Percentiles rank a stretch among this genome's conserved stretches.
These are phyloP conservation scores for Akabosia matsudoensis DNA, from an alignment of 1,140 invertebrate species.

Conservation along the genomic window DNA sequence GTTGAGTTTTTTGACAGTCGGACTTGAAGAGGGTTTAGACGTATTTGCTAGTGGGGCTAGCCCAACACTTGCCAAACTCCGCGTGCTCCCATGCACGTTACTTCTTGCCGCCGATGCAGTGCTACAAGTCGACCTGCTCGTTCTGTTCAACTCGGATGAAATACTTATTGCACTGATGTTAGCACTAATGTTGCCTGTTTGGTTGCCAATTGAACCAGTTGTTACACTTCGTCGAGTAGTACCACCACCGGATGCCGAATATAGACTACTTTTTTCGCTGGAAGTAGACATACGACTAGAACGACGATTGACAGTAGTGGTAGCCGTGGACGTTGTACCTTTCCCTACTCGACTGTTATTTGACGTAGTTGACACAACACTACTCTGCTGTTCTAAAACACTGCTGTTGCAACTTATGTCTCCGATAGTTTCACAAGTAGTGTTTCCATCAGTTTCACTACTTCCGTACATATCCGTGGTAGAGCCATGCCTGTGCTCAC, in stretches of 20 bases:
- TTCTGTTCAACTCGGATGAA: not conserved
- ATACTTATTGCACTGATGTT: not conserved
- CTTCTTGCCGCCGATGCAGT: not conserved
- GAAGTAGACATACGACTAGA: not conserved
- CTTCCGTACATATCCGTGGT: too few species aligned
- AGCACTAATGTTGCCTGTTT: not conserved
- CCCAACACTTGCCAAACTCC: constrained; percentile 28
- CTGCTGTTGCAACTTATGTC: not conserved
- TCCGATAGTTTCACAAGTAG: not conserved
- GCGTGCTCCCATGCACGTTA: constrained; percentile 10
- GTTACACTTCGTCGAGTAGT: not conserved
- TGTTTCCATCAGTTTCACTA: not conserved
- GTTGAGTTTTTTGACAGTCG: constrained; percentile 30
- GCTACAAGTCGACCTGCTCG: not conserved
- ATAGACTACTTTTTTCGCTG: constrained; percentile 3
- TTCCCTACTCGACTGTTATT: too few species aligned
- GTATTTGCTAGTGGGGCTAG: not conserved
- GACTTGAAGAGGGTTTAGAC: not conserved
- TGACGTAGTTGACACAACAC: not conserved
- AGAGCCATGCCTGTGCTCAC: too few species aligned
- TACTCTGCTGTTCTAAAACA: not conserved
- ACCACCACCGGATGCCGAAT: not conserved
- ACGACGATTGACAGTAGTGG: not conserved
- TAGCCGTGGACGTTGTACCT: not conserved
- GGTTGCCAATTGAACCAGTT: not conserved